Evolutionary conservation across 2,888 invertebrate species (phyloP), one percentile per base, ranked within the genome.

Genomic region (Cheilosia impressa): DNA sequence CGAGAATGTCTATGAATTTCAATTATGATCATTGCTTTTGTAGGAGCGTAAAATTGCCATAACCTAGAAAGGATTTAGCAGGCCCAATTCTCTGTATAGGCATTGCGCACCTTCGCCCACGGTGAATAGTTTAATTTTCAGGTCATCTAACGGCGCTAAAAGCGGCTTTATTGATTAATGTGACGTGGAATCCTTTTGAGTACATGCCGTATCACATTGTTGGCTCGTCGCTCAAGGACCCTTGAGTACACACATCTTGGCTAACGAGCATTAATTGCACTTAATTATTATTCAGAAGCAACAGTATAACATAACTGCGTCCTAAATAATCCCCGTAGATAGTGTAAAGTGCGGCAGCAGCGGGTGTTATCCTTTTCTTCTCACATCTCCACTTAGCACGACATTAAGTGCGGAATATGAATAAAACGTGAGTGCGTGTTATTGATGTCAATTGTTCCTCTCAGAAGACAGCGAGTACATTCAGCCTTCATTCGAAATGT

Each of bases 1-100:
- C 45, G 63, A 69, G 53, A 53, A 57, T 57, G 81, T 78, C 62
- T 72, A 78, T 78, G 78, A 83, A 77, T 83, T 68, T 77, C 72
- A 78, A 83, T 78, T 72, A 72, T 72, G 72, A 68, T 68, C 72
- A 83, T 72, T 72, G 82, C 66, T 68, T 76, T 50, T 43, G 55
- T 75, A 60, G 55, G 10, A 66, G 65, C 62, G 63, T 65, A 60
- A 66, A 68, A 76, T 76, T 66, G 58, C 27, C 27, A 13, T 58
- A 68, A 76, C 68, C 66, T 53, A 76, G 60, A 68, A 66, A 68
- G 17, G 62, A 43, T 52, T 31, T 58, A 34, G 53, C 62, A n/a
- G 47, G 55, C 34, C 43, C 10, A 31, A 62, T 62, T 19, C 63
- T 19, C 3, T 6, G 27, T 7, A 27, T 27, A 6, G 31, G 15